These are phyloP conservation scores for Acleris holmiana DNA, from an alignment of 2,888 invertebrate species.

Conservation along the genomic window DNA sequence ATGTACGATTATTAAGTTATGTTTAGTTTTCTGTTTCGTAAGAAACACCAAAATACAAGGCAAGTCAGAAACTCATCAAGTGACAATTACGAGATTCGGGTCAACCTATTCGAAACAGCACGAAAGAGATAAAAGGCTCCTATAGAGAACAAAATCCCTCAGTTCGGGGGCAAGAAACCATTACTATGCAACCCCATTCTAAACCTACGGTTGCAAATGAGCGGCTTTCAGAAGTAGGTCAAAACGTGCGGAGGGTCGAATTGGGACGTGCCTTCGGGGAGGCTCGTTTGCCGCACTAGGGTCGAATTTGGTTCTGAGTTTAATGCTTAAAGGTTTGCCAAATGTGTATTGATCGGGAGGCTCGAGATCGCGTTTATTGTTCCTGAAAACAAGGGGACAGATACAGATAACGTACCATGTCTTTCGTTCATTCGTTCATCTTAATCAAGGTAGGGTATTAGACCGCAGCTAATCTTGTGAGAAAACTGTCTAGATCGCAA, in stretches of 20 bases:
- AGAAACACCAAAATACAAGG: no score
- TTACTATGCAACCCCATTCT: slow-evolving; percentile 77
- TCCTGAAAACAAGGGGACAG: slow-evolving; percentile 13
- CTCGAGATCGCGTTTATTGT: slow-evolving; percentile 12
- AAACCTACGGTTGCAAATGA: slow-evolving; percentile 74
- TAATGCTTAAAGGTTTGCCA: slow-evolving; percentile 35
- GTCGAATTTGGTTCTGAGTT: slow-evolving; percentile 46
- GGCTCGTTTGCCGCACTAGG: slow-evolving; percentile 53
- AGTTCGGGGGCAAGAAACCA: slow-evolving; percentile 64
- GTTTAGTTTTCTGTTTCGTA: no score
- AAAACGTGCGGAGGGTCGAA: slow-evolving; percentile 74
- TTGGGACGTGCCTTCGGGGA: slow-evolving; percentile 74
- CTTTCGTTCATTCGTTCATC: not conserved
- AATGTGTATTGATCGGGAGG: slow-evolving; percentile 35
- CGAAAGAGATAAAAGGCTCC: slow-evolving; percentile 51
- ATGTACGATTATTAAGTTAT: no score
- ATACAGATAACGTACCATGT: slow-evolving; percentile 4
- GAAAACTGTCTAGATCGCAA: not conserved
- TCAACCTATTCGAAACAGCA: slow-evolving; percentile 37
- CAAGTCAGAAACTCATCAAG: slow-evolving; percentile 9
- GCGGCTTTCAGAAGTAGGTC: slow-evolving; percentile 77
- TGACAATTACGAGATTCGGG: slow-evolving; percentile 30
- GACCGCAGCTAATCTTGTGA: not conserved
- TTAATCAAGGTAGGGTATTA: not conserved
- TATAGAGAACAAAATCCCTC: slow-evolving; percentile 45